Base-by-base conservation (phyloP, 2,113 vertebrate species). In the Apteryx owenii region DNA sequence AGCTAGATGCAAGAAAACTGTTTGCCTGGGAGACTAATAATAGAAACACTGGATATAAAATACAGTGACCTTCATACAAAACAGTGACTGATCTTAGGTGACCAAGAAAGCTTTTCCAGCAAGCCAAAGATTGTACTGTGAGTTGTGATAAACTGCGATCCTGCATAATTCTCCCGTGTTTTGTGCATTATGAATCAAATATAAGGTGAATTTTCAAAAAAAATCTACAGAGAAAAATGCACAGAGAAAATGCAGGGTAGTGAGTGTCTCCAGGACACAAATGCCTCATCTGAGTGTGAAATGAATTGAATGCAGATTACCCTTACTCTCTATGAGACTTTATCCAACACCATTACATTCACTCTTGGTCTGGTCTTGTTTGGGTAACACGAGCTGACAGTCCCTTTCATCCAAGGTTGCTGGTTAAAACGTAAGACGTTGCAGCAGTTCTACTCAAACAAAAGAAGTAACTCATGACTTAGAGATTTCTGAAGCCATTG, bases 21-120 rank as follows among this genome's bases (percentile, higher is more conserved):
- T 96, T 97, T 89, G 88, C 96, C 86, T 97, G 87, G 53, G 72
- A 92, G 73, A 56, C 81, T 92, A 92, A 97, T 92, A 95, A 83
- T 88, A 85, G 58, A 95, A 96, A 95, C 88, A 87, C 65, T 93
- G 50, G 93, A 92, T 85, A 80, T 66, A 97, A 94, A 90, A 85
- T 88, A 86, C 38, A 90, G 36, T 62, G 68, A 94, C 71, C 80
- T 94, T 91, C 75, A 68, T 85, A 64, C 4, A 65, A 94, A 88
- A 50, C 72, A 85, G 62, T 50, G 77, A 38, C 61, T 88, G 75
- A 17, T 76, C 62, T 69, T 89, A 70, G 20, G 54, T 66, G 73
- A 86, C 51, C 23, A 61, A 92, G 53, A 88, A 91, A 38, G 60
- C 40, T 84, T 33, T 93, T 60, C 50, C 23, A 90, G 61, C 42